Evolutionary conservation across 2,797 vertebrate species (phyloP).

Genomic region (Ispidina lecontei): DNA sequence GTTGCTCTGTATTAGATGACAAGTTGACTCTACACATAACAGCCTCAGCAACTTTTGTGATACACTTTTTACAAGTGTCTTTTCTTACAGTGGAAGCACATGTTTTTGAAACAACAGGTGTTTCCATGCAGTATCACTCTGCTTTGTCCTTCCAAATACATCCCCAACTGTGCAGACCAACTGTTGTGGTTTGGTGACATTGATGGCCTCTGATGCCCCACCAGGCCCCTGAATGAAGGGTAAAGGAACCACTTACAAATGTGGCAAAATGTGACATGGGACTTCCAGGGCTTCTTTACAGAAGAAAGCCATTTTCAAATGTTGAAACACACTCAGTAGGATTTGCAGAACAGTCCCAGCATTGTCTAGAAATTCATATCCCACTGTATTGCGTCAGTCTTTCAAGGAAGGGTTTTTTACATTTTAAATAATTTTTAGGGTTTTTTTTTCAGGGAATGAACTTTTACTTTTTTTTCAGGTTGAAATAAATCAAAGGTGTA

Average conservation of each 20-base stretch:
- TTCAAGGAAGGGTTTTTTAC: background rate
- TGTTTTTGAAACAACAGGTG: background rate
- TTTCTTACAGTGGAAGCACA: background rate
- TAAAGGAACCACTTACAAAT: background rate
- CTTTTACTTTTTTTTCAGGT: background rate
- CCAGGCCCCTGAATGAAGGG: background rate
- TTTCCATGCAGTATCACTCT: background rate
- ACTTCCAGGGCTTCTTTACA: background rate
- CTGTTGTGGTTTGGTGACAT: rapidly evolving
- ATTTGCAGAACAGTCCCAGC: background rate
- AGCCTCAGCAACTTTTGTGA: background rate
- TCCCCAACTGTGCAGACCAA: background rate
- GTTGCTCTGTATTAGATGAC: background rate
- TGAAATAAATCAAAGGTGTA: background rate
- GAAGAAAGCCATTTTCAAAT: background rate
- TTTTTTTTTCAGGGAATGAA: too few species aligned
- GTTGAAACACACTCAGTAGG: background rate
- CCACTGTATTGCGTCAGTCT: background rate
- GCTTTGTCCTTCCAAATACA: background rate
- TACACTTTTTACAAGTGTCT: background rate
- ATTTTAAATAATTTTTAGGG: too few species aligned
- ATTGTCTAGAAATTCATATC: background rate
- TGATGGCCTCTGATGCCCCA: background rate
- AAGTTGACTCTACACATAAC: background rate
- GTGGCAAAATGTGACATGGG: background rate